These are phyloP conservation scores for Montipora sp. DNA, from an alignment of 64 coral and sea anemone species.

Conservation along the genomic window DNA sequence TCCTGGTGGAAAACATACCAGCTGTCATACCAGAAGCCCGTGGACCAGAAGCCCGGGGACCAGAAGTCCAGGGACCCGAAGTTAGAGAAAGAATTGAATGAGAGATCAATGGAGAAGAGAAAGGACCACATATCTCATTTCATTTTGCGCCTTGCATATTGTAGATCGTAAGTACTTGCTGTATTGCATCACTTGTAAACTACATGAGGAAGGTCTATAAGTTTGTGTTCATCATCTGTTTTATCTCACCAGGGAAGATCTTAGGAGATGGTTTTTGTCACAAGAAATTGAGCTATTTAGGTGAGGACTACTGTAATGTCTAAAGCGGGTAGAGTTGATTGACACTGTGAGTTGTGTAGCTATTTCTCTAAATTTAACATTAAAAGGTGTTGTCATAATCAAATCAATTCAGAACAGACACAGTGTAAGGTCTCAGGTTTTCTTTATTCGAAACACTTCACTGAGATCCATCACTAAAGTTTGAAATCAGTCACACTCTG, in stretches of 20 bases:
- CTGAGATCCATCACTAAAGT: too few relatives aligned
- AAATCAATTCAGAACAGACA: too few relatives aligned
- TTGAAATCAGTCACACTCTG: too few relatives aligned
- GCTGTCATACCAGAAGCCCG: too few relatives aligned
- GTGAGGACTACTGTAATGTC: neutral
- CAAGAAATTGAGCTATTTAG: constrained; percentile 95
- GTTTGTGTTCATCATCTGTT: neutral
- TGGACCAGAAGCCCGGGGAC: too few relatives aligned
- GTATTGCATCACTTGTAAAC: neutral
- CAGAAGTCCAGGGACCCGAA: neutral
- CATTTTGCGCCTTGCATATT: constrained; percentile 94
- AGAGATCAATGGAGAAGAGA: neutral
- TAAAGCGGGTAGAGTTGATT: too few relatives aligned
- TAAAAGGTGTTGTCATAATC: too few relatives aligned
- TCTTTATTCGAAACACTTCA: too few relatives aligned
- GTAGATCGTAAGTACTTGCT: constrained; percentile 92
- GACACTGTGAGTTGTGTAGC: too few relatives aligned
- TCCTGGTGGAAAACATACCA: too few relatives aligned
- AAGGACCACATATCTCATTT: constrained; percentile 98
- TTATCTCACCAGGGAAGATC: constrained; percentile 66
- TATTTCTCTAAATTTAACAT: too few relatives aligned
- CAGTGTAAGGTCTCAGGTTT: too few relatives aligned
- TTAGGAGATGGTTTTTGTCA: constrained; percentile 90
- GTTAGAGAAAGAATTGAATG: neutral
- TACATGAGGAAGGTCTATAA: neutral